A percentile compares a stretch with the other conserved stretches of the same genome.
These are phyloP conservation scores for Pipra filicauda DNA, from an alignment of 2,113 vertebrate species.

Conservation along the genomic window DNA sequence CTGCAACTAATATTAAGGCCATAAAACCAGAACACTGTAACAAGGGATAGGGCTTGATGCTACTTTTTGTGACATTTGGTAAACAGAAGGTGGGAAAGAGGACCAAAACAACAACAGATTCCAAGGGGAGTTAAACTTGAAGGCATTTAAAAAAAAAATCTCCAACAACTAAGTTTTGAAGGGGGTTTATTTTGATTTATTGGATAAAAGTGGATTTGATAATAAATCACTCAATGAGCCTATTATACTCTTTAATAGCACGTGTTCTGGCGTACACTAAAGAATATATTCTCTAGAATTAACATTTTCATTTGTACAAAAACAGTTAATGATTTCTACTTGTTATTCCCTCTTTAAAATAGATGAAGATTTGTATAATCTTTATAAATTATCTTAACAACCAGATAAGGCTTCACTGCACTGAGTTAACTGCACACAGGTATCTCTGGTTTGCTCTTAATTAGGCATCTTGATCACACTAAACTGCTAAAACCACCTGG, in stretches of 20 bases:
- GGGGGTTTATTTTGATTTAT: background rate
- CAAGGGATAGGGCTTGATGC: slow-evolving; percentile 53
- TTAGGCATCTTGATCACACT: background rate
- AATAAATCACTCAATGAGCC: background rate
- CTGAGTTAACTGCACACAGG: background rate
- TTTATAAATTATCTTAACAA: background rate
- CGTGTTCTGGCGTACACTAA: background rate
- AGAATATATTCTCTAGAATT: slow-evolving; percentile 1
- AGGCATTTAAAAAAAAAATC: background rate
- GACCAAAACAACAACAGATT: background rate
- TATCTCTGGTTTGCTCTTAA: background rate
- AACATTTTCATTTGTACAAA: background rate
- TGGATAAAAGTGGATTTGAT: background rate
- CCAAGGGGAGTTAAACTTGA: background rate
- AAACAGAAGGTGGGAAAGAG: background rate
- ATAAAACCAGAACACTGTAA: slow-evolving; percentile 39
- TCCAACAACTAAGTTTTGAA: background rate
- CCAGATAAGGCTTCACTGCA: background rate
- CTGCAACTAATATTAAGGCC: slow-evolving; percentile 26
- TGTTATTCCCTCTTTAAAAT: slow-evolving; percentile 30
- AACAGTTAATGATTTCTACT: background rate
- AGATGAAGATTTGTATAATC: background rate
- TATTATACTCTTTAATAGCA: background rate
- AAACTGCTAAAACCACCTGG: background rate
- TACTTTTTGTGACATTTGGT: slow-evolving; percentile 25